A percentile compares a stretch with the other conserved stretches of the same genome.
Conservation (phyloP, 2,888 invertebrate genomes). For the Zygothrica quintamaculata region DNA sequence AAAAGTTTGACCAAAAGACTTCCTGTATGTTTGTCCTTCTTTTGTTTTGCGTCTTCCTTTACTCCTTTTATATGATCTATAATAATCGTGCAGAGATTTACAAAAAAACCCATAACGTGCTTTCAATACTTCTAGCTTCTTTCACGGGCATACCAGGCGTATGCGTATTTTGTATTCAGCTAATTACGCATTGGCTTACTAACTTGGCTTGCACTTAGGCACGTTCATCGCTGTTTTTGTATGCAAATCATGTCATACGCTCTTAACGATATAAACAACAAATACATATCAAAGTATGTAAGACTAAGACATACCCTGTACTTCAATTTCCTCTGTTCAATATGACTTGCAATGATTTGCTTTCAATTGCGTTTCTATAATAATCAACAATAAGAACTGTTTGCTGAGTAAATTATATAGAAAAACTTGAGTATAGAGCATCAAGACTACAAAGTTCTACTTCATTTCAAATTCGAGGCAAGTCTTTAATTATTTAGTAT, state of each 20-base stretch:
- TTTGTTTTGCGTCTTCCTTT: no score
- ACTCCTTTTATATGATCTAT: background rate
- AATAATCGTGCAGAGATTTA: constrained; percentile 24
- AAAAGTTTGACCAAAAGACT: no score
- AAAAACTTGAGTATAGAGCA: constrained; percentile 27
- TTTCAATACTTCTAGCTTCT: background rate
- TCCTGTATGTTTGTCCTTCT: no score
- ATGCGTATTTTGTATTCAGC: constrained; percentile 34
- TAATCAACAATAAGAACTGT: no score
- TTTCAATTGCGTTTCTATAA: no score
- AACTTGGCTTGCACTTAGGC: constrained; percentile 45
- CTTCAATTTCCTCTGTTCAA: no score
- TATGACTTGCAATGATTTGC: no score
- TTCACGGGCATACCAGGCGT: constrained; percentile 8
- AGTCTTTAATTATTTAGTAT: constrained; percentile 60
- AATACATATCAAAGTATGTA: constrained; percentile 9
- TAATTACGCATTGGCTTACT: constrained; percentile 38
- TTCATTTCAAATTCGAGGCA: constrained; percentile 11
- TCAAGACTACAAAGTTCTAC: no score
- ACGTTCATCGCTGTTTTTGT: constrained; percentile 47
- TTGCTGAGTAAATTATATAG: constrained; percentile 3
- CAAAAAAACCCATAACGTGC: constrained; percentile 11
- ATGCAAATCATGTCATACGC: constrained; percentile 65
- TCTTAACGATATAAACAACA: constrained; percentile 60
- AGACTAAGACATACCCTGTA: no score